Evolutionary conservation across 2,113 vertebrate genomes (phyloP), one percentile per base, ranked within the genome.

Genomic region (Campylorhamphus procurvoides): DNA sequence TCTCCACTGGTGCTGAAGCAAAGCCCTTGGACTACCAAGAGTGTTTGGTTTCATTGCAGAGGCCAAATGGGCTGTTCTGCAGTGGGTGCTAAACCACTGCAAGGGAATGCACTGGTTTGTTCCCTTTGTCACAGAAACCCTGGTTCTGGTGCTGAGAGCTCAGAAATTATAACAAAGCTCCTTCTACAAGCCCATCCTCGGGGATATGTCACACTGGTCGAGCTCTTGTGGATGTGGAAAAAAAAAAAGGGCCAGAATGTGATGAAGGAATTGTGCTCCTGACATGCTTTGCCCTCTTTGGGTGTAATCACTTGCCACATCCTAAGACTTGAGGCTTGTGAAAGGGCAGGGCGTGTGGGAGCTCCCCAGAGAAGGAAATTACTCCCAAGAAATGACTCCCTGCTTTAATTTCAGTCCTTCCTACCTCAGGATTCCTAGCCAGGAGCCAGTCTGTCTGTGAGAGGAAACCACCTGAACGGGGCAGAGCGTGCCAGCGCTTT

Each of bases 401-500:
- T 37, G 63, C 63, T 75, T 90, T 94, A 55, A 91, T 94, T 76
- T 59, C 39, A 52, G 37, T 60, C 5, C 67, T 44, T 87, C 74
- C 42, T 87, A 63, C 49, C 60, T 88, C 40, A 85, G 58, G 62
- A 40, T 73, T 72, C 62, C 22, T 73, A 89, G 84, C 66, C 77
- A 91, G 95, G 96, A 96, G 93, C 71, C 95, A 95, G 71, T 7
- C 71, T 91, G 94, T 87, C 95, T 94, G 92, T 37, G 46, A 37
- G 67, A 85, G 56, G 90, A 79, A 91, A 42, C 52, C 47, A 81
- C 67, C 60, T 35, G 69, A 87, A 85, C 53, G 58, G 62, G 12
- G 49, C 60, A 52, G 49, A 33, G 58, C 1, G 2, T 95, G 92
- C 84, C 92, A 93, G 66, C 12, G 2, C 13, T 85, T 77, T 14